phyloP scores from a whole-genome alignment of 2,888 invertebrate genomes.

The Gymnosoma rotundatum region DNA sequence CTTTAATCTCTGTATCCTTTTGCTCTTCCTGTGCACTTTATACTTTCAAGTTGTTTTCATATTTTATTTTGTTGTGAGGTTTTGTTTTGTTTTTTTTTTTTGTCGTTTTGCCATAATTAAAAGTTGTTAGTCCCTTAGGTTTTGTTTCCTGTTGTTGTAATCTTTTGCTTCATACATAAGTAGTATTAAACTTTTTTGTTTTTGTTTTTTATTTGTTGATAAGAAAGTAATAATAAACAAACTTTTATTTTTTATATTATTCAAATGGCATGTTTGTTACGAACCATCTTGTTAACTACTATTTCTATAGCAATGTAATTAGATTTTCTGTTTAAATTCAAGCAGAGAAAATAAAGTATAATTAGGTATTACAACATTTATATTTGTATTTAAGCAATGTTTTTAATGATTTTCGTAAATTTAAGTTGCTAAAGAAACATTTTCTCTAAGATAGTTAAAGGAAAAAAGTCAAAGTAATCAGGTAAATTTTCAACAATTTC shows the following conservation, averaged over 20 bases:
- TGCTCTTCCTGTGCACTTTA: conserved; percentile 31
- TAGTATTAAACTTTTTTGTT: conserved; percentile 28
- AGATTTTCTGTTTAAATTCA: conserved; percentile 14
- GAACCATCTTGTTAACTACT: background rate
- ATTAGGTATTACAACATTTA: background rate
- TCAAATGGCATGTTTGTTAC: conserved; percentile 22
- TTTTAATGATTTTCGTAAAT: too few relatives aligned
- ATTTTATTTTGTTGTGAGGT: conserved; percentile 37
- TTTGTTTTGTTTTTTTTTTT: conserved; percentile 36
- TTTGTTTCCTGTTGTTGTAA: conserved; percentile 35
- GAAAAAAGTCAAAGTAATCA: too few relatives aligned
- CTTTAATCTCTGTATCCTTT: conserved; percentile 41
- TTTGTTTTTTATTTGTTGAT: background rate
- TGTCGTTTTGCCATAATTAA: conserved; percentile 66
- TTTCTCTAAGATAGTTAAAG: too few relatives aligned
- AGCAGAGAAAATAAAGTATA: background rate
- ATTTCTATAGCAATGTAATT: conserved; percentile 20
- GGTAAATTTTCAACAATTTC: too few relatives aligned
- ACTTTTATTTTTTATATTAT: conserved; percentile 46
- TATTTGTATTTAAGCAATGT: background rate
- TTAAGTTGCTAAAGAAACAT: too few relatives aligned
- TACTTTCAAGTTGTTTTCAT: conserved; percentile 36
- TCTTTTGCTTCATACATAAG: conserved; percentile 35
- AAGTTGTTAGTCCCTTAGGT: conserved; percentile 61
- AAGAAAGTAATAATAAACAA: conserved; percentile 28